Evolutionary conservation across 1,140 invertebrate species (phyloP).

Genomic region (Pseudomyrmex flavicornis): DNA sequence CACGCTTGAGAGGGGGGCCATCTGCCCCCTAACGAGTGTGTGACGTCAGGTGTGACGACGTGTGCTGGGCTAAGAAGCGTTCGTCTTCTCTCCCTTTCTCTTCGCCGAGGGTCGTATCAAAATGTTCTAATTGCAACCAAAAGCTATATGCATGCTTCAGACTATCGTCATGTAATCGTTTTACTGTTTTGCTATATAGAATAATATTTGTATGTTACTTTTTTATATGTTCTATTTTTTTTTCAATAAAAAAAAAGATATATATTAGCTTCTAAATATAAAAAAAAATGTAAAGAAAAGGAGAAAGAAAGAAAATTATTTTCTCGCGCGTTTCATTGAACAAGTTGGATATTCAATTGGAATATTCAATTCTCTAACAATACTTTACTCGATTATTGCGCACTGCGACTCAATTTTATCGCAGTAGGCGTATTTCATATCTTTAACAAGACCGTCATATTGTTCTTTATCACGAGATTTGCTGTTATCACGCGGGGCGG

Average conservation of each 20-base stretch:
- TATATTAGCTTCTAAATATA: too few relatives aligned
- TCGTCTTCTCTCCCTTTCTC: conserved; percentile 62
- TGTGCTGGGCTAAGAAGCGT: conserved; percentile 73
- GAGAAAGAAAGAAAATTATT: conserved; percentile 4
- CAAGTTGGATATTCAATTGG: conserved; percentile 12
- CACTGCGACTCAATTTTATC: conserved; percentile 75
- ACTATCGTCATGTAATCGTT: background rate
- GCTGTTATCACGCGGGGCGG: conserved; percentile 74
- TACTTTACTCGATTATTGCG: conserved; percentile 21
- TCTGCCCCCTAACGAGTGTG: conserved; percentile 84
- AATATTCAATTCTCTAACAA: conserved; percentile 2
- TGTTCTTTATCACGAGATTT: conserved; percentile 75
- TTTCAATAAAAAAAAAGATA: too few relatives aligned
- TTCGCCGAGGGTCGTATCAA: background rate
- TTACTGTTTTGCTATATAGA: too few relatives aligned
- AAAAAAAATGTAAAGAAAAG: too few relatives aligned
- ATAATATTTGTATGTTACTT: too few relatives aligned
- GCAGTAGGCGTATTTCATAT: conserved; percentile 80
- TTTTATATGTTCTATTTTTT: too few relatives aligned
- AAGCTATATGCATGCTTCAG: background rate
- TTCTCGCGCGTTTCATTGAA: conserved; percentile 1
- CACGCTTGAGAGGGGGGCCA: conserved; percentile 84
- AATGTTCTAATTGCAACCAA: conserved; percentile 22
- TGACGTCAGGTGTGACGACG: conserved; percentile 85
- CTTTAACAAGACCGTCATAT: conserved; percentile 80